A percentile compares a stretch with the other conserved stretches of the same genome.
Evolutionary conservation across 2,888 invertebrate genomes (phyloP).

Genomic region (Ichneumoninae sp.): DNA sequence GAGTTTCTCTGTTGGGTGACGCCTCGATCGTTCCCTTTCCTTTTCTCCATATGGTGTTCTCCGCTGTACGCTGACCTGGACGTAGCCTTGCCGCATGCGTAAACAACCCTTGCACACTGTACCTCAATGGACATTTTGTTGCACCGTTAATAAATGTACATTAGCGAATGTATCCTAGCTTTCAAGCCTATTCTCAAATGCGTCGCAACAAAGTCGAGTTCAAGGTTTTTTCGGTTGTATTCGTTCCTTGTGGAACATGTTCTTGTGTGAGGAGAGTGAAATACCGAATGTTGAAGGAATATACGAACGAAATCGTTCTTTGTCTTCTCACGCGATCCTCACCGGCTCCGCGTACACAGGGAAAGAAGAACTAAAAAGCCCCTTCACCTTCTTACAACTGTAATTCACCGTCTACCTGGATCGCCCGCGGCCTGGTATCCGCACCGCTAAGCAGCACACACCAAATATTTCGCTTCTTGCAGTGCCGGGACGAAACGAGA

Average conservation of each 20-base stretch:
- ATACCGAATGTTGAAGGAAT: slow-evolving; percentile 24
- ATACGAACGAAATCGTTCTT: slow-evolving; percentile 58
- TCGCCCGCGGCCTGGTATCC: background rate
- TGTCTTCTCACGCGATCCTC: slow-evolving; percentile 67
- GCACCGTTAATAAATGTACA: background rate
- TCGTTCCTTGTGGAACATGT: background rate
- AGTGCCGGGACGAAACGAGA: slow-evolving; percentile 39
- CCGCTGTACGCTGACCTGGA: background rate
- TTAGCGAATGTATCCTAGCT: background rate
- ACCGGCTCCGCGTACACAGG: slow-evolving; percentile 20
- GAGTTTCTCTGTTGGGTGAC: slow-evolving; percentile 60
- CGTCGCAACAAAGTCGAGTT: slow-evolving; percentile 11
- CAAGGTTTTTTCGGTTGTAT: slow-evolving; percentile 3
- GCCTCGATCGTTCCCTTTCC: slow-evolving; percentile 63
- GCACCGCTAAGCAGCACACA: slow-evolving; percentile 6
- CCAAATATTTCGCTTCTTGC: slow-evolving; percentile 33
- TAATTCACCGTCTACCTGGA: slow-evolving; percentile 8
- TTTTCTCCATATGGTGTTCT: slow-evolving; percentile 44
- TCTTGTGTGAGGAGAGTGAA: slow-evolving; percentile 1
- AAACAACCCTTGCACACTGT: slow-evolving; percentile 44
- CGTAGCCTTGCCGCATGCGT: slow-evolving; percentile 59
- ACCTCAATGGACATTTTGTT: slow-evolving; percentile 4
- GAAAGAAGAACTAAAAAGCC: slow-evolving; percentile 42
- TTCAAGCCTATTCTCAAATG: background rate
- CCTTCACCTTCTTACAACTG: slow-evolving; percentile 11